Percentiles rank a stretch among this genome's conserved stretches.
phyloP scores from a whole-genome alignment of 2,888 invertebrate species.

The Cataglyphis cursor region DNA sequence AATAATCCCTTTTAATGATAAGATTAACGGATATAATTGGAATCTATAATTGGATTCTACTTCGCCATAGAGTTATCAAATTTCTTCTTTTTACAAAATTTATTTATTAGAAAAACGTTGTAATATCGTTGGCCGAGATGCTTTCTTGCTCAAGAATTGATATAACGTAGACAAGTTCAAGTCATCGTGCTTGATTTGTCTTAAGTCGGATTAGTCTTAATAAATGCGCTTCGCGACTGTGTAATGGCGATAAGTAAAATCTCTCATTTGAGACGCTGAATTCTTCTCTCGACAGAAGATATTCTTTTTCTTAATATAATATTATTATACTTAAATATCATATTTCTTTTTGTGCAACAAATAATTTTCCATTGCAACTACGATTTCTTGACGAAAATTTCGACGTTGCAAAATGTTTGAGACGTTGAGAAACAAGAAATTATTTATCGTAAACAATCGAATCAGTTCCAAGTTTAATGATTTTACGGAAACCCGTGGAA shows the following conservation, averaged over 20 bases:
- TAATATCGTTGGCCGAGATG: conserved; percentile 7
- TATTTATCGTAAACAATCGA: conserved; percentile 1
- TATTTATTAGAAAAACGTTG: neutral
- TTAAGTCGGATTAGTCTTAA: conserved; percentile 20
- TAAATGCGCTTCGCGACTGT: conserved; percentile 12
- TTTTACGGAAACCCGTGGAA: conserved; percentile 22
- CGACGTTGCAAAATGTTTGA: no score
- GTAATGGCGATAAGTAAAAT: conserved; percentile 34
- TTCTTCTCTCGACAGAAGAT: neutral
- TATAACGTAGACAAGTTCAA: conserved; percentile 8
- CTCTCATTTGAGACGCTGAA: neutral
- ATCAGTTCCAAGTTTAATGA: conserved; percentile 32
- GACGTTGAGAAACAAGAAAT: neutral
- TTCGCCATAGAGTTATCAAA: neutral
- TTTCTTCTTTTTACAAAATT: neutral
- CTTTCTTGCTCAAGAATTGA: neutral
- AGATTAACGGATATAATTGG: conserved; percentile 61
- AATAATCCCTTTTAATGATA: conserved; percentile 59
- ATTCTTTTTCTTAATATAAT: neutral
- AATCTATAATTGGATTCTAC: conserved; percentile 21
- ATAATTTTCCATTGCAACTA: neutral
- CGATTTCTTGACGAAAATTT: neutral
- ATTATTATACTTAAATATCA: neutral
- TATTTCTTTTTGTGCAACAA: neutral
- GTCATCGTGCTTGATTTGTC: conserved; percentile 16